Evolutionary conservation across 2,113 vertebrate genomes (phyloP), one percentile per base, ranked within the genome.

Genomic region (Hypocryptadius cinnamomeus): DNA sequence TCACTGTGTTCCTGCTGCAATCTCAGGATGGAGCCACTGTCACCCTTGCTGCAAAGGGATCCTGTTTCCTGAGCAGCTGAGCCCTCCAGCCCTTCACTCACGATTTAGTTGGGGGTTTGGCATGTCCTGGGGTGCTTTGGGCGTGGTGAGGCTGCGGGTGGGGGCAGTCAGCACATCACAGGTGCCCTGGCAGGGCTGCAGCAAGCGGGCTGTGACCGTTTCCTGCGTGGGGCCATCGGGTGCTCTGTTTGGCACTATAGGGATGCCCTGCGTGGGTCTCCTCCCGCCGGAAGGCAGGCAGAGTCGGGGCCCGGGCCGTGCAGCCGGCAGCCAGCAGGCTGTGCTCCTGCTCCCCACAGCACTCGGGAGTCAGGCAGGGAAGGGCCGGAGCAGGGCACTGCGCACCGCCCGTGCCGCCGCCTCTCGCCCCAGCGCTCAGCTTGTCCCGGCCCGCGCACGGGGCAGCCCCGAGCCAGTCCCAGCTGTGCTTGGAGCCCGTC

Each of bases 301-400:
- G 87, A 5, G 78, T 1, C 71, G 8, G 30, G 54, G 57, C 6
- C 70, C 11, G n/a, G 69, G 79, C 92, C 27, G 70, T 61, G 70
- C 89, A 27, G 85, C 19, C 30, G 23, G 69, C 88, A 77, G 64
- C 71, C 90, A 54, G 87, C 90, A 95, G 92, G 90, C 88, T 91
- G 92, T 93, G 92, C 90, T 91, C 74, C 92, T 82, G 82, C 79
- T 70, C 31, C 51, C 92, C 86, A 9, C 47, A 61, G 82, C 60
- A 1, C 51, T 5, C 15, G 9, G 35, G 0, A 39, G 65, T 4
- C 65, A 4, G 11, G 18, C 30, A 3, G 13, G 42, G 33, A 54
- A 28, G 24, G 39, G 79, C 83, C 63, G 22, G 72, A 15, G 51
- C 78, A 4, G 54, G 83, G 16, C 79, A 15, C 9, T 6, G 71